These are phyloP conservation scores for Sminthopsis crassicaudata DNA, from an alignment of 2,113 vertebrate species.

Conservation along the genomic window DNA sequence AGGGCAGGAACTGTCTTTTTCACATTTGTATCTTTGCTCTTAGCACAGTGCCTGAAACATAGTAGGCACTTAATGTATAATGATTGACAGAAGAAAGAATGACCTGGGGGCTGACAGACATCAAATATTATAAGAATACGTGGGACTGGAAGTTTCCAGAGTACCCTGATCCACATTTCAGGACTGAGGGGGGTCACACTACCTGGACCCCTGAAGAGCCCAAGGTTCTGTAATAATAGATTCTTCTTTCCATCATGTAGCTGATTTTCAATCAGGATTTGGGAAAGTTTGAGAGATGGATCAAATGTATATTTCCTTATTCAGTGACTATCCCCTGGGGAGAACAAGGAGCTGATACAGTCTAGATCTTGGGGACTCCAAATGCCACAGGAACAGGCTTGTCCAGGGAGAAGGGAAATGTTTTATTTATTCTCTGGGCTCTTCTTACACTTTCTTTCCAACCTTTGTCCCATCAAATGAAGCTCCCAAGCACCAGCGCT, in stretches of 20 bases:
- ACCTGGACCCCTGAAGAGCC: background rate
- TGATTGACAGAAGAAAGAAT: background rate
- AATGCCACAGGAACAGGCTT: background rate
- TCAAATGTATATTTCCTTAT: background rate
- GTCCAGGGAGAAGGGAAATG: too few relatives aligned
- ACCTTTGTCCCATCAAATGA: background rate
- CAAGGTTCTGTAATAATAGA: background rate
- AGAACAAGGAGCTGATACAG: background rate
- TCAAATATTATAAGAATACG: too few relatives aligned
- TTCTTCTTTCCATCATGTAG: background rate
- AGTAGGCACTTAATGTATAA: background rate
- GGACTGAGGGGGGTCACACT: background rate
- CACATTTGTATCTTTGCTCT: background rate
- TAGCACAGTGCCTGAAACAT: background rate
- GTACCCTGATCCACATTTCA: background rate
- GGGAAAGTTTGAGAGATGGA: background rate
- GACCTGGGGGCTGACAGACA: background rate
- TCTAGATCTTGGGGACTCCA: background rate
- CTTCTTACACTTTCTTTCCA: too few relatives aligned
- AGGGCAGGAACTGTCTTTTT: background rate
- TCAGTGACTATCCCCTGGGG: background rate
- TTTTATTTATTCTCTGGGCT: background rate
- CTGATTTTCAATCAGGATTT: background rate
- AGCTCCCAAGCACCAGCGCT: background rate
- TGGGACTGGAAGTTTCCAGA: too few relatives aligned